A percentile compares a stretch with the other conserved stretches of the same genome.
Evolutionary conservation across 2,797 vertebrate species (phyloP).

Genomic region (Sarcophilus harrisii): DNA sequence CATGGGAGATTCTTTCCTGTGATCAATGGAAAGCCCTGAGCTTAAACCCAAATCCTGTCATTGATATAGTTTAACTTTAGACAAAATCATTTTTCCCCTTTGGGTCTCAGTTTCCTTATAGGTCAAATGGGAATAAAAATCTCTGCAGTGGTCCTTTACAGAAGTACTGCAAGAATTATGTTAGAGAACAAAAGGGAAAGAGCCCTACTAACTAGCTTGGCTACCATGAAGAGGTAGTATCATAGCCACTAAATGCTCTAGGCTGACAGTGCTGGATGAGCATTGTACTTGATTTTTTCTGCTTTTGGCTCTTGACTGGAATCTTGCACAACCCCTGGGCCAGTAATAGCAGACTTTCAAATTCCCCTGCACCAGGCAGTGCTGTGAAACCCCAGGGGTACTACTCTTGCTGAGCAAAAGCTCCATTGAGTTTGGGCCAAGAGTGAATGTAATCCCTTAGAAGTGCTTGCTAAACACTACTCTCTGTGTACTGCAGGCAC

Average conservation of each 20-base stretch:
- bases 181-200: neutral
- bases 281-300: conserved; percentile 7
- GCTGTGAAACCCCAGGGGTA: neutral
- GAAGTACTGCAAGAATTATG: neutral
- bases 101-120: neutral
- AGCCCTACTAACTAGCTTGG: neutral
- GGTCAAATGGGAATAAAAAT: neutral
- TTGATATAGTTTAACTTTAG: fast-evolving
- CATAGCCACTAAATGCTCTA: neutral
- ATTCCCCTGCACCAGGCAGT: neutral
- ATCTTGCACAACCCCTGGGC: neutral
- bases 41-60: neutral
- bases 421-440: neutral
- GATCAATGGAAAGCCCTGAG: neutral
- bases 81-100: fast-evolving
- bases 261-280: neutral
- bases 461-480: neutral
- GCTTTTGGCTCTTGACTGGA: neutral
- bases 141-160: neutral
- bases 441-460: neutral
- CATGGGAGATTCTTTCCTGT: neutral
- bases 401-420: neutral
- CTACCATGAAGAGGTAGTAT: neutral
- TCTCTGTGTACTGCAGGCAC: neutral
- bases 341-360: neutral